A percentile compares a stretch with the other conserved stretches of the same genome.
Evolutionary conservation across 2,888 invertebrate species (phyloP).

Genomic region (Microctonus aethiopoides): DNA sequence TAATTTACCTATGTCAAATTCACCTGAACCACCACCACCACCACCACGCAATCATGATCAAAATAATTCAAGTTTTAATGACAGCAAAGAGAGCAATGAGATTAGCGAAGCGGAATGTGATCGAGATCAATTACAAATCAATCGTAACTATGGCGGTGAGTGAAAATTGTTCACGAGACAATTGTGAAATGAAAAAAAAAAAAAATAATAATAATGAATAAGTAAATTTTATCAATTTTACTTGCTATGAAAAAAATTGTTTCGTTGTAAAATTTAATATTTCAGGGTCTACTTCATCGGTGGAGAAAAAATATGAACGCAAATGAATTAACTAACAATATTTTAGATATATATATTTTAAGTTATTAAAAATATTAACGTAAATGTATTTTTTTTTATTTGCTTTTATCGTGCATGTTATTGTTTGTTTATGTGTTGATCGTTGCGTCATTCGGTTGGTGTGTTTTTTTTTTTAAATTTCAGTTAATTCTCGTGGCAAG

Average conservation of each 20-base stretch:
- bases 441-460: conserved; percentile 70
- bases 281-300: conserved; percentile 3
- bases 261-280: background rate
- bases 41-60: conserved; percentile 86
- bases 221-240: background rate
- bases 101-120: conserved; percentile 95
- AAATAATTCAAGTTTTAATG: conserved; percentile 84
- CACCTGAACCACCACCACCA: conserved; percentile 76
- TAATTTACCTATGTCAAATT: conserved; percentile 71
- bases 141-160: conserved; percentile 88
- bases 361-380: background rate
- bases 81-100: conserved; percentile 94
- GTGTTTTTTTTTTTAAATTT: conserved; percentile 71
- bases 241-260: background rate
- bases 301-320: background rate
- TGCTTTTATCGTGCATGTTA: conserved; percentile 37
- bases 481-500: conserved; percentile 79
- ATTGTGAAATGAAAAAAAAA: background rate
- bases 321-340: conserved; percentile 27
- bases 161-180: conserved; percentile 35
- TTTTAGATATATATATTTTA: background rate
- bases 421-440: conserved; percentile 62
- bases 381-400: background rate
- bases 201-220: background rate
- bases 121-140: conserved; percentile 77